These are phyloP conservation scores for Fringilla coelebs DNA, from an alignment of 2,797 vertebrate genomes.

Conservation along the genomic window DNA sequence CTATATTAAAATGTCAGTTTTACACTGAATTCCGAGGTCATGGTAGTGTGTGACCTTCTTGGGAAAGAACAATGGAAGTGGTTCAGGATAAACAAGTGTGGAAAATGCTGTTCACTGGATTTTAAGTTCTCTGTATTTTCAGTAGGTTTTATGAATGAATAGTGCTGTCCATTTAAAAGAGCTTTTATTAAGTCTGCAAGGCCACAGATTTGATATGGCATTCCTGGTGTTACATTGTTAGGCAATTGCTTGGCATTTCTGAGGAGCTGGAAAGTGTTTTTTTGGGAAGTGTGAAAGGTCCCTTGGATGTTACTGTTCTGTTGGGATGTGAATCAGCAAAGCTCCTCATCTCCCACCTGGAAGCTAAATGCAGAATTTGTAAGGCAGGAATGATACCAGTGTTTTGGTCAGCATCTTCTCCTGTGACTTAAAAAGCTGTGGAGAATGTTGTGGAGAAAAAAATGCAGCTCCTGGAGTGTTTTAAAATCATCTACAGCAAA, in stretches of 20 bases:
- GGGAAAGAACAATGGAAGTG: constrained; percentile 11
- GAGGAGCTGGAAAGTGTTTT: not conserved
- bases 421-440: not conserved
- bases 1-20: constrained; percentile 45
- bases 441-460: not conserved
- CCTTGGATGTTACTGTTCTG: not conserved
- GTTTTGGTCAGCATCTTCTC: not conserved
- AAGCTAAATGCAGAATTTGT: not conserved
- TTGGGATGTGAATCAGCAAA: not conserved
- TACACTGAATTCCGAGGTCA: constrained; percentile 44
- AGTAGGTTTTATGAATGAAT: not conserved
- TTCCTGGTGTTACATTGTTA: not conserved
- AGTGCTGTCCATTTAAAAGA: not conserved
- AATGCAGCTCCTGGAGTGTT: not conserved
- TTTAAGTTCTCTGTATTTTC: constrained; percentile 9
- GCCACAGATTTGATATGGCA: not conserved
- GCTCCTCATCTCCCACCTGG: not conserved
- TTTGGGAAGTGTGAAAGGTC: not conserved
- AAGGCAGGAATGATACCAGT: fast-evolving
- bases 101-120: constrained; percentile 33
- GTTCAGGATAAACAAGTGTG: constrained; percentile 48
- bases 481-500: not conserved
- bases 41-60: constrained; percentile 8
- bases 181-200: not conserved
- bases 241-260: not conserved